Percentiles rank a stretch among this genome's conserved stretches.
These are phyloP conservation scores for Drosophila neutralis DNA, from an alignment of 2,888 invertebrate genomes.

Conservation along the genomic window DNA sequence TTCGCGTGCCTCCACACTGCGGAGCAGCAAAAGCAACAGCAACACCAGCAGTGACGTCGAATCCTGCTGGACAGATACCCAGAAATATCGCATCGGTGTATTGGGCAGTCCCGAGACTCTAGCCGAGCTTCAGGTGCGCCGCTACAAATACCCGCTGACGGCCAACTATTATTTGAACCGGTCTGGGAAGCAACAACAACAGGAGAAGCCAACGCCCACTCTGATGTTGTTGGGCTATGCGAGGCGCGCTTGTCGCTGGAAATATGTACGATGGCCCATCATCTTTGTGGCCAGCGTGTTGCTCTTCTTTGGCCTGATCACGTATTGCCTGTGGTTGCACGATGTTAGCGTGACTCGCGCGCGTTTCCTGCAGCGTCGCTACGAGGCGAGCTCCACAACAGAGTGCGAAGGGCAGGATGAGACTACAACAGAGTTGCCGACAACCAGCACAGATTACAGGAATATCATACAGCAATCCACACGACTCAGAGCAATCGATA, in stretches of 20 bases:
- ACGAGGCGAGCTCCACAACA: slow-evolving; percentile 49
- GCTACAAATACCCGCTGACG: slow-evolving; percentile 80
- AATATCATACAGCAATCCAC: slow-evolving; percentile 64
- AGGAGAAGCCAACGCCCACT: slow-evolving; percentile 64
- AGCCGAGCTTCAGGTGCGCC: slow-evolving; percentile 81
- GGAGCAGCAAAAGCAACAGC: slow-evolving; percentile 64
- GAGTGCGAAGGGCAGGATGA: slow-evolving; percentile 44
- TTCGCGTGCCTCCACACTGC: slow-evolving; percentile 67
- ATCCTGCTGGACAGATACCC: slow-evolving; percentile 61
- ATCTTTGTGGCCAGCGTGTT: slow-evolving; percentile 78
- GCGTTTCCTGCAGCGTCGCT: slow-evolving; percentile 72
- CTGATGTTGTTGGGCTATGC: slow-evolving; percentile 66
- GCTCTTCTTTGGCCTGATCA: slow-evolving; percentile 81
- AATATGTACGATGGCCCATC: slow-evolving; percentile 80
- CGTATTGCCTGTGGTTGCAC: slow-evolving; percentile 82
- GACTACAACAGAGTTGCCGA: slow-evolving; percentile 20
- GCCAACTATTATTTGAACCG: slow-evolving; percentile 79
- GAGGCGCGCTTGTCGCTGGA: slow-evolving; percentile 76
- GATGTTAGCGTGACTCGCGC: slow-evolving; percentile 81
- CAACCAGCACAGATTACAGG: slow-evolving; percentile 25
- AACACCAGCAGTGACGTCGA: slow-evolving; percentile 47
- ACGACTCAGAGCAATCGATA: slow-evolving; percentile 59
- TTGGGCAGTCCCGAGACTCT: slow-evolving; percentile 76
- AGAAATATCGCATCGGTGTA: slow-evolving; percentile 78
- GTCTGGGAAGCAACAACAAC: slow-evolving; percentile 14